A percentile compares a stretch with the other conserved stretches of the same genome.
Evolutionary conservation across 2,888 invertebrate genomes (phyloP).

Genomic region (Ichneumoninae sp.): DNA sequence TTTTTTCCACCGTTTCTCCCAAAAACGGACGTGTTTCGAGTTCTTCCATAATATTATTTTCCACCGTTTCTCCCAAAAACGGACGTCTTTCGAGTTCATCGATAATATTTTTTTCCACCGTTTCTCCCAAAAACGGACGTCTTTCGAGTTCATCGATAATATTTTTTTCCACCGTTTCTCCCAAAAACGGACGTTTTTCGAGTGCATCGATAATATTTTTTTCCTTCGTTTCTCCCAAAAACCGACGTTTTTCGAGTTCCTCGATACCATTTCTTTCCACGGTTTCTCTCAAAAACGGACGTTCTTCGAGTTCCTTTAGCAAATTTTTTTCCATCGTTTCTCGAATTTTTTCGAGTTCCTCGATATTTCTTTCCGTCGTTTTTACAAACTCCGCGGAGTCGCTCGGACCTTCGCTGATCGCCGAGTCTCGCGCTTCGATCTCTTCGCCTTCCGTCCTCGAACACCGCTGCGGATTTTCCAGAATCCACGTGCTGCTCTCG

Average conservation of each 20-base stretch:
- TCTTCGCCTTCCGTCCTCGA: not conserved
- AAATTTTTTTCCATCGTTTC: not conserved
- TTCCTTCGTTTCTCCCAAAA: not conserved
- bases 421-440: slow-evolving; percentile 36
- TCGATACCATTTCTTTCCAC: too few species aligned
- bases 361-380: not conserved
- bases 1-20: slow-evolving; percentile 3
- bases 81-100: too few species aligned
- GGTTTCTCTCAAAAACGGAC: too few species aligned
- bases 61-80: not conserved
- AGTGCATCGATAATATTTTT: not conserved
- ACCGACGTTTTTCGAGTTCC: too few species aligned
- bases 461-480: not conserved
- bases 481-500: slow-evolving; percentile 29
- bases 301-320: not conserved
- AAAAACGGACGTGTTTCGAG: not conserved
- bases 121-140: not conserved
- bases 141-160: not conserved
- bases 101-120: too few species aligned
- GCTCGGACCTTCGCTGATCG: slow-evolving; percentile 32
- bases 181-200: not conserved
- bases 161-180: slow-evolving; percentile 5
- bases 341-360: not conserved
- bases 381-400: slow-evolving; percentile 4
- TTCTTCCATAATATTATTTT: not conserved